phyloP scores from a whole-genome alignment of 2,113 vertebrate genomes.

The Myiozetetes cayanensis region DNA sequence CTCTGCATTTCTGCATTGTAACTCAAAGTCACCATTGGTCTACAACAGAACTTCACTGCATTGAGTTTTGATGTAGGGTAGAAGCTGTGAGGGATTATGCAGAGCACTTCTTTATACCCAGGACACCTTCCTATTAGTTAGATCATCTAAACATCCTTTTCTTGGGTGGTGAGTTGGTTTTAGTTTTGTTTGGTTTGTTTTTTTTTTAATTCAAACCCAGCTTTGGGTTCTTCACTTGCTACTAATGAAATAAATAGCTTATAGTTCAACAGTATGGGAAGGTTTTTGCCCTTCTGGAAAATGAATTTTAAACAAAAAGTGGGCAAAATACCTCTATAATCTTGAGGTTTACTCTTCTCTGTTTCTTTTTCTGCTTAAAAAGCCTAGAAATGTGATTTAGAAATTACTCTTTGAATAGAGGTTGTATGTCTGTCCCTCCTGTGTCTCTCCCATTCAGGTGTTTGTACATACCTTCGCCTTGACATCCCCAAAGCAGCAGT shows the following conservation, averaged over 20 bases:
- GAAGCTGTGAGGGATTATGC: neutral
- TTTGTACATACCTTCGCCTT: neutral
- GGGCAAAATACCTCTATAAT: neutral
- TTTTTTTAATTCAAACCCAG: neutral
- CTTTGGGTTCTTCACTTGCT: neutral
- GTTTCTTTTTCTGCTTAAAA: neutral
- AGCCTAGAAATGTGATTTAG: neutral
- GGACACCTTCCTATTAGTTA: neutral
- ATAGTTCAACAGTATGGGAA: neutral
- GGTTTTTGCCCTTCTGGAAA: neutral
- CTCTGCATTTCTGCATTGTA: neutral
- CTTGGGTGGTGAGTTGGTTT: neutral
- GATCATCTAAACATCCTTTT: neutral
- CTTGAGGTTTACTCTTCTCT: neutral
- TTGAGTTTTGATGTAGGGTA: neutral
- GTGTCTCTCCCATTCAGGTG: neutral
- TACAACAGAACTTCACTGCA: fast-evolving
- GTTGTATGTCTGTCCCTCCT: neutral
- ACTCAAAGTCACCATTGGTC: too few species aligned
- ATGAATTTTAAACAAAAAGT: neutral
- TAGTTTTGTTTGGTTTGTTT: too few species aligned
- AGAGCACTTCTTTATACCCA: neutral
- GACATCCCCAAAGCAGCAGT: neutral
- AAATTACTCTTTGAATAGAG: neutral
- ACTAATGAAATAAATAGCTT: neutral